Base-by-base conservation (phyloP, 2,797 vertebrate species). In the Mus minutoides region DNA sequence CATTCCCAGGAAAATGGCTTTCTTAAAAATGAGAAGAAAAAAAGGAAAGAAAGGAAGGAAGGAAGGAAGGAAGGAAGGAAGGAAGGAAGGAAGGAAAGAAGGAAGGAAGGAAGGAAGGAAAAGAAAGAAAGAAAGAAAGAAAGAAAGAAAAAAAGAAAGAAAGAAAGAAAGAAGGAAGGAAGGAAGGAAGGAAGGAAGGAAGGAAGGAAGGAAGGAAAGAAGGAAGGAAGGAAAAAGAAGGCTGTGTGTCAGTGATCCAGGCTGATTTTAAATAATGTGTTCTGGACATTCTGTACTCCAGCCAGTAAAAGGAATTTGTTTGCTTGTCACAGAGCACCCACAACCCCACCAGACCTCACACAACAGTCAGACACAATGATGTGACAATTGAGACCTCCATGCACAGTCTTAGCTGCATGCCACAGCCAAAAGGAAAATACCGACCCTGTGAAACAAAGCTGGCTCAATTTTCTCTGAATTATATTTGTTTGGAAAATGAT, bases 181-280 rank as follows among this genome's bases (percentile, higher is more conserved):
- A 31, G 26, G 26, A 31, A 29, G 2, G 26, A 62, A 62, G 7
- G 60, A 62, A 29, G 5, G 29, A 67, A 69, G 0, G 14, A n/a
- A 69, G 4, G 29, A 34, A 69, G 6, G 31, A 52, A 77, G 6
- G 17, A 52, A 77, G 60, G 29, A 64, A 64, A 0, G 58, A 49
- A 49, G 49, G 49, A 49, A 8, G 14, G 56, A 4, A 4, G 2
- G 22, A 13, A 10, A 7, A 76, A 88, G 67, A 91, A 94, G 97
- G 96, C 97, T 97, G 93, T 97, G 96, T 97, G 97, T 96, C 97
- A 92, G 54, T 90, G 93, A 98, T 96, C 88, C 89, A 94, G 95
- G 95, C 97, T 95, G 97, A 92, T 97, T 98, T 98, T 98, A 98
- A 98, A 97, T 97, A 97, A 94, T 9, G 95, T 96, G 97, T 97